A percentile compares a stretch with the other conserved stretches of the same genome.
phyloP scores from a whole-genome alignment of 1,140 invertebrate species.

The Chlorops oryzae region DNA sequence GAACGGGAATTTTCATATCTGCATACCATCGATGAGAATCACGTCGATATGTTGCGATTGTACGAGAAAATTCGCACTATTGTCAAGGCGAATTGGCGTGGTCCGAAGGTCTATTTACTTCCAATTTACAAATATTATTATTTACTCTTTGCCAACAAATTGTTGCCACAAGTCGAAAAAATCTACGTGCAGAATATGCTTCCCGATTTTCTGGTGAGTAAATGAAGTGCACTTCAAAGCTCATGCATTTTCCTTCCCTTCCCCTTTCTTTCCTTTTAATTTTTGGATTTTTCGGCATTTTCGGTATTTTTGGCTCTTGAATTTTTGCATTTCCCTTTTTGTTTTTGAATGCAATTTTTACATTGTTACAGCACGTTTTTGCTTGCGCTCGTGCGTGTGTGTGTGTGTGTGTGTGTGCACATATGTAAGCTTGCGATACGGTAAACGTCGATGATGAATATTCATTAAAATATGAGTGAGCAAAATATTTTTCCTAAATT shows the following conservation, averaged over 20 bases:
- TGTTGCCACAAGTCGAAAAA: slow-evolving; percentile 38
- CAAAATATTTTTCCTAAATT: slow-evolving; percentile 47
- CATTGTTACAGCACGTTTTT: too few relatives aligned
- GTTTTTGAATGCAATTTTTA: too few relatives aligned
- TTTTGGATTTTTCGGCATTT: too few relatives aligned
- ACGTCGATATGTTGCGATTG: slow-evolving; percentile 30
- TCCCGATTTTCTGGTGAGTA: slow-evolving; percentile 38
- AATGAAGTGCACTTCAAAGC: too few relatives aligned
- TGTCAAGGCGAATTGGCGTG: slow-evolving; percentile 30
- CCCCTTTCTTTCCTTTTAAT: too few relatives aligned
- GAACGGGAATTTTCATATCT: slow-evolving; percentile 27
- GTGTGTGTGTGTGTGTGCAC: slow-evolving; percentile 2
- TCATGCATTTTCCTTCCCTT: too few relatives aligned
- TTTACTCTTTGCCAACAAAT: slow-evolving; percentile 30
- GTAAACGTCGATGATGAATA: too few relatives aligned
- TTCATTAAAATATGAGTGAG: slow-evolving; percentile 26
- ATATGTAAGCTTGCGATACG: too few relatives aligned
- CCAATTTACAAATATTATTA: slow-evolving; percentile 47
- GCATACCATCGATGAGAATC: slow-evolving; percentile 34
- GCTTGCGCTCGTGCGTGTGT: too few relatives aligned
- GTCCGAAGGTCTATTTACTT: slow-evolving; percentile 35
- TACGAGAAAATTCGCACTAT: slow-evolving; percentile 39
- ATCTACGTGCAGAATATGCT: slow-evolving; percentile 35
- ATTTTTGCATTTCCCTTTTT: too few relatives aligned
- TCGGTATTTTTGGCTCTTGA: too few relatives aligned